Base-by-base conservation (phyloP, 2,797 vertebrate genomes). In the Oryzias sinensis region DNA sequence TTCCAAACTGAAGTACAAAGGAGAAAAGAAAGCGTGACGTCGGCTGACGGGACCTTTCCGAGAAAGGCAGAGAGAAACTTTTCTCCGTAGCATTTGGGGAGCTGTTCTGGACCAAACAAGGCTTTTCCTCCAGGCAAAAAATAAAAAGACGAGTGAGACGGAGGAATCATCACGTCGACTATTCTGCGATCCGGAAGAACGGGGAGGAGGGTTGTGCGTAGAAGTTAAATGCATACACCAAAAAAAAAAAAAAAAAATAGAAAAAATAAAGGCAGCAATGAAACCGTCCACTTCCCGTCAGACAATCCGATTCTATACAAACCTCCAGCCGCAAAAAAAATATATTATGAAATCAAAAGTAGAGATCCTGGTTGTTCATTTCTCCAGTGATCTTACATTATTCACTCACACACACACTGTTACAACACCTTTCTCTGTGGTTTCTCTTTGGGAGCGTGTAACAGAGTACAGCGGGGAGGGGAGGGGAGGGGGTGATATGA, bases 271-370 rank as follows among this genome's bases (percentile, higher is more conserved):
- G 83, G 83, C 81, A 88, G 85, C 85, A 75, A 86, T 76, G 82
- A 88, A 77, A 77, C 59, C 43, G 4, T 18, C 18, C 41, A 3
- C 47, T 41, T 25, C 59, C 54, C 44, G n/a, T 25, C 33, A 0
- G 5, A 42, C 52, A 45, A 54, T 55, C 65, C 53, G 55, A 72
- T 74, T 73, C 82, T 85, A 78, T 81, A 87, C 83, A 83, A 76
- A 71, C 70, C 78, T 46, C 43, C 16, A 76, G 86, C 69, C 51
- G 86, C 83, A 86, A 67, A 84, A 67, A 84, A 87, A 88, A 87
- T 84, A 85, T 83, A 87, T 84, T 74, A 80, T 83, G 81, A 82
- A 87, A 87, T 87, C 72, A 87, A 82, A 80, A 80, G 64, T 49
- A 76, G 55, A 72, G 82, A 86, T 83, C 42, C 5, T 77, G n/a